phyloP scores from a whole-genome alignment of 2,888 invertebrate species.

The Alviniconcha strummeri region DNA sequence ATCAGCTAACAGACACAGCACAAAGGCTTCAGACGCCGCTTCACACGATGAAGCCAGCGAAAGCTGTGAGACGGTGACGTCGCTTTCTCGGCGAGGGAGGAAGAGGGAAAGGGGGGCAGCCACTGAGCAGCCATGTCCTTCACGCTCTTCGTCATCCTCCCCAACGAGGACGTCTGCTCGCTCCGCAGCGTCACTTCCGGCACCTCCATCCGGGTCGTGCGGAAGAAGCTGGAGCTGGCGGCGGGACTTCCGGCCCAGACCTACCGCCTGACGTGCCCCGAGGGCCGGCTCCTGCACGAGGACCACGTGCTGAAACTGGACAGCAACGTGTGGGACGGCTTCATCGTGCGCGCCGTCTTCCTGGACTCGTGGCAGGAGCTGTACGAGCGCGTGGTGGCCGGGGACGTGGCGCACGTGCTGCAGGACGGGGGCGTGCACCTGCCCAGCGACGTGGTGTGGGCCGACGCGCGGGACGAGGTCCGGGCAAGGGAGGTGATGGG shows the following conservation, averaged over 20 bases:
- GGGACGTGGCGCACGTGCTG: conserved; percentile 53
- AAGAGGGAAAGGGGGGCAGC: neutral
- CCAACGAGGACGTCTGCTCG: conserved; percentile 57
- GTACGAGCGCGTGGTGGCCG: conserved; percentile 38
- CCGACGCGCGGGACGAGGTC: conserved; percentile 43
- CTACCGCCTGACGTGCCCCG: conserved; percentile 53
- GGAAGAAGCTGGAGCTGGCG: conserved; percentile 52
- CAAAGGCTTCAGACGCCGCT: neutral
- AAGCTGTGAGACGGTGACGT: too few relatives aligned
- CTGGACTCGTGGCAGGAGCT: conserved; percentile 53
- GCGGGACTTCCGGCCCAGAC: conserved; percentile 58
- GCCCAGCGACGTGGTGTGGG: conserved; percentile 46
- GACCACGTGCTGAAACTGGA: conserved; percentile 51
- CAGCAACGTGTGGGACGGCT: conserved; percentile 59
- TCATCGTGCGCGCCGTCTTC: conserved; percentile 51
- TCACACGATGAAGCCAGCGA: too few relatives aligned
- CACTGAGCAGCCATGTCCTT: conserved; percentile 39
- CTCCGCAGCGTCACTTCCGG: conserved; percentile 55
- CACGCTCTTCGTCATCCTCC: conserved; percentile 58
- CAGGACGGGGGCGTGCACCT: conserved; percentile 50
- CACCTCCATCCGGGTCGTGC: conserved; percentile 50
- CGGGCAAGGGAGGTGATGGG: conserved; percentile 47
- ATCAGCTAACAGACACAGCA: neutral
- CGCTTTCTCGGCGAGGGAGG: neutral
- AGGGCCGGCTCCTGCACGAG: conserved; percentile 51